Conservation (phyloP, 2,797 vertebrate genomes). For the Sebastolobus altivelis region DNA sequence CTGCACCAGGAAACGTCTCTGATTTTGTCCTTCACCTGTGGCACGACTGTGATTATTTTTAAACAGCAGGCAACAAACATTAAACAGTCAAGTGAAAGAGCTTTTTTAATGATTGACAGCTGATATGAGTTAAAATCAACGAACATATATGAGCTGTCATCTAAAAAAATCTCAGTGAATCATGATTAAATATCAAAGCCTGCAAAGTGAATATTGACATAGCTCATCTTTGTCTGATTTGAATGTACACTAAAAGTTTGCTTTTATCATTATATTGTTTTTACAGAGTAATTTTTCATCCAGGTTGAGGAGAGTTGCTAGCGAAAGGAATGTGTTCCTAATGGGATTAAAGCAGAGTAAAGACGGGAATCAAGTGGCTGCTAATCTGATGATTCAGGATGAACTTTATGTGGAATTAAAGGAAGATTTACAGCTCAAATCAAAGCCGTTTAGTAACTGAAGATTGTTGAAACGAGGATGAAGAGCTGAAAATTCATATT, state of each 20-base stretch:
- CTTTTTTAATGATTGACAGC: not conserved
- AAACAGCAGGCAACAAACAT: not conserved
- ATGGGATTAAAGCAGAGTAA: conserved; percentile 17
- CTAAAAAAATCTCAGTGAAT: not conserved
- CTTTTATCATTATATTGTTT: conserved; percentile 9
- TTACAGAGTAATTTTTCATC: conserved; percentile 1
- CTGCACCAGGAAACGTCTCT: not conserved
- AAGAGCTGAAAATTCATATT: not conserved
- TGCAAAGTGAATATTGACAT: not conserved
- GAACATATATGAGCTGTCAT: not conserved
- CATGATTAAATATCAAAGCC: not conserved
- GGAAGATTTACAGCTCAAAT: conserved; percentile 31
- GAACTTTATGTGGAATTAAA: conserved; percentile 7
- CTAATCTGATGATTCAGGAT: conserved; percentile 15
- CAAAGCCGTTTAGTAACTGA: not conserved
- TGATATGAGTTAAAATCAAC: not conserved
- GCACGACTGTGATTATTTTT: not conserved
- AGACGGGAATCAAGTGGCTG: conserved; percentile 28
- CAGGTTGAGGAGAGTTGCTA: not conserved
- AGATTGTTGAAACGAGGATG: conserved; percentile 7
- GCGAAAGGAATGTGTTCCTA: not conserved
- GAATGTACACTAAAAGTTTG: not conserved
- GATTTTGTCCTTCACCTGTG: conserved; percentile 13
- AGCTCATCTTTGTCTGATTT: not conserved
- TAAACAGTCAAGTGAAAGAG: not conserved